Conservation (phyloP, 2,797 vertebrate genomes). For the Fistularia tabacaria region DNA sequence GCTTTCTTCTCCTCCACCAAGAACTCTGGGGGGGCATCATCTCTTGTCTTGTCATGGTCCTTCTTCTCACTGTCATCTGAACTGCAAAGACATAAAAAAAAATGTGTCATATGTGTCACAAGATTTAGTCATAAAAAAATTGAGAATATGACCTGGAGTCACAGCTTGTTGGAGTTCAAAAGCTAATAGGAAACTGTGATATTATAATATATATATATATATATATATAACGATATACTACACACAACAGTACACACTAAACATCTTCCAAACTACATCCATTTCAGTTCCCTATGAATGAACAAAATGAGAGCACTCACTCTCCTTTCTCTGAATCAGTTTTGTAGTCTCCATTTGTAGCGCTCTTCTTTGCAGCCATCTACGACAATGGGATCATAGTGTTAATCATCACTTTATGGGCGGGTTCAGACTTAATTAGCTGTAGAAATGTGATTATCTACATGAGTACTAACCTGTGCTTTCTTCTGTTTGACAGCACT, state of each 20-base stretch:
- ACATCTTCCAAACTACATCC: no score
- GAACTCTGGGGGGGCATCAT: slow-evolving; percentile 72
- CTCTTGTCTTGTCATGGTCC: slow-evolving; percentile 81
- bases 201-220: neutral
- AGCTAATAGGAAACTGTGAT: no score
- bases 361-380: slow-evolving; percentile 83
- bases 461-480: slow-evolving; percentile 79
- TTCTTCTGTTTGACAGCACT: slow-evolving; percentile 88
- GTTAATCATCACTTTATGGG: no score
- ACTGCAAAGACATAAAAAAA: slow-evolving; percentile 64
- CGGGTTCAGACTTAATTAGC: no score
- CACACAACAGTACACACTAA: neutral
- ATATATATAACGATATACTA: neutral
- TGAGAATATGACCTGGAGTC: no score
- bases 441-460: neutral
- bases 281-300: neutral
- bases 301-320: slow-evolving; percentile 76
- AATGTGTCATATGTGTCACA: neutral
- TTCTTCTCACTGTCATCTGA: slow-evolving; percentile 94
- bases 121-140: neutral
- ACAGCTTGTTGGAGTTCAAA: no score
- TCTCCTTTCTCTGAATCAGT: slow-evolving; percentile 91
- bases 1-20: slow-evolving; percentile 71
- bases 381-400: slow-evolving; percentile 25
- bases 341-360: slow-evolving; percentile 78